A percentile compares a stretch with the other conserved stretches of the same genome.
These are phyloP conservation scores for Cyprinodon diabolis DNA, from an alignment of 2,797 vertebrate genomes.

Conservation along the genomic window DNA sequence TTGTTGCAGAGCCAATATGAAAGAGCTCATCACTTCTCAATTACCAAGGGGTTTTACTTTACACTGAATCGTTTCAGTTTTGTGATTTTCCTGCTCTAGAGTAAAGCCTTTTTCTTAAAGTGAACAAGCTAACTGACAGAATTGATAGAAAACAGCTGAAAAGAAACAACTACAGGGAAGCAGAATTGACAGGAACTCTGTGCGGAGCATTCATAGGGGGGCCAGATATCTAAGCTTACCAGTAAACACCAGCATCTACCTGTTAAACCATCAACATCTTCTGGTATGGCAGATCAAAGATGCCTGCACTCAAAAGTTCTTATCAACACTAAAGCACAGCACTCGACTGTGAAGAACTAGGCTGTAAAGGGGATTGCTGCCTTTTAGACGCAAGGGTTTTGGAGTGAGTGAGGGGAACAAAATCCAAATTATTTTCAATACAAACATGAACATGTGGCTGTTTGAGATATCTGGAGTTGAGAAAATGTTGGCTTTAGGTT, in stretches of 20 bases:
- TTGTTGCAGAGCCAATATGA: slow-evolving; percentile 30
- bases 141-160: slow-evolving; percentile 59
- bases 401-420: slow-evolving; percentile 37
- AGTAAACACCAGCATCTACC: slow-evolving; percentile 75
- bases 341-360: slow-evolving; percentile 63
- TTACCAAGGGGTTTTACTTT: slow-evolving; percentile 65
- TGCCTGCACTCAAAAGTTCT: slow-evolving; percentile 74
- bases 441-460: slow-evolving; percentile 82
- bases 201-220: slow-evolving; percentile 38
- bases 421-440: slow-evolving; percentile 72
- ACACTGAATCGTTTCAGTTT: slow-evolving; percentile 63
- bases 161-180: slow-evolving; percentile 52
- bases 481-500: slow-evolving; percentile 59
- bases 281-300: slow-evolving; percentile 81
- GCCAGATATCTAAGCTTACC: slow-evolving; percentile 67
- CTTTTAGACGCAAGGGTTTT: slow-evolving; percentile 77
- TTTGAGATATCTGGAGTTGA: slow-evolving; percentile 78
- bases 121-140: slow-evolving; percentile 61
- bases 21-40: slow-evolving; percentile 65
- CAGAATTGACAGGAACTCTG: slow-evolving; percentile 36
- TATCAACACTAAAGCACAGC: slow-evolving; percentile 78
- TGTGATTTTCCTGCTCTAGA: slow-evolving; percentile 45
- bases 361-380: slow-evolving; percentile 78
- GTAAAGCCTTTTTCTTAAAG: slow-evolving; percentile 59
- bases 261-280: slow-evolving; percentile 78